These are phyloP conservation scores for Rhabdornis inornatus DNA, from an alignment of 2,113 vertebrate species.

Conservation along the genomic window DNA sequence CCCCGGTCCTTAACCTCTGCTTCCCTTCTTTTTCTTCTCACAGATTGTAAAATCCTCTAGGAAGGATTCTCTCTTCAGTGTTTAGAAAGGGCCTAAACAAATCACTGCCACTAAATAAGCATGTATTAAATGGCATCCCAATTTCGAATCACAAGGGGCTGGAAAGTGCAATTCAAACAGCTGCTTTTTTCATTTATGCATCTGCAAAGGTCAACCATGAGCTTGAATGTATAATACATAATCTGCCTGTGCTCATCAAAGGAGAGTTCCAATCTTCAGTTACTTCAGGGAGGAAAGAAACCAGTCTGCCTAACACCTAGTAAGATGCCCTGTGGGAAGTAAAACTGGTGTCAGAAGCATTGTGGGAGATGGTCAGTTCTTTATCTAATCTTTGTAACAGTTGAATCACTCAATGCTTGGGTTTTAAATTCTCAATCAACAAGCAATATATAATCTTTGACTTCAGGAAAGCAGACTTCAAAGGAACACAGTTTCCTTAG, in stretches of 20 bases:
- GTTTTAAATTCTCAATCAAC: constrained; percentile 5
- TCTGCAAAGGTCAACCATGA: constrained; percentile 49
- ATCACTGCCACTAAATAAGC: constrained; percentile 20
- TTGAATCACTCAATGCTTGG: neutral
- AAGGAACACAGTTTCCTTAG: neutral
- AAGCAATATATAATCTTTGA: neutral
- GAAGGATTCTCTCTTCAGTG: neutral
- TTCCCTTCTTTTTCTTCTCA: neutral
- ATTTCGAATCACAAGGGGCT: neutral
- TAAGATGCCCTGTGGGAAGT: neutral
- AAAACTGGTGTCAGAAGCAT: neutral
- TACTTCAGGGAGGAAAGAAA: constrained; percentile 11
- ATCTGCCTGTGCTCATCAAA: constrained; percentile 29
- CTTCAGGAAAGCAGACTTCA: constrained; percentile 38
- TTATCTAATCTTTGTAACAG: neutral
- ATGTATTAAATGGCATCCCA: constrained; percentile 38
- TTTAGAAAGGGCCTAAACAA: constrained; percentile 33
- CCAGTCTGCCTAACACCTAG: neutral
- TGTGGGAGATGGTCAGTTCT: neutral
- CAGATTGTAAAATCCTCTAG: neutral
- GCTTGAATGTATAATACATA: constrained; percentile 54
- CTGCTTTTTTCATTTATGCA: constrained; percentile 44
- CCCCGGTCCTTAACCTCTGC: neutral
- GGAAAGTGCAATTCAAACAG: constrained; percentile 41
- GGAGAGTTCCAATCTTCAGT: neutral